Conservation (phyloP, 2,888 invertebrate genomes). For the Synanthedon formicaeformis region DNA sequence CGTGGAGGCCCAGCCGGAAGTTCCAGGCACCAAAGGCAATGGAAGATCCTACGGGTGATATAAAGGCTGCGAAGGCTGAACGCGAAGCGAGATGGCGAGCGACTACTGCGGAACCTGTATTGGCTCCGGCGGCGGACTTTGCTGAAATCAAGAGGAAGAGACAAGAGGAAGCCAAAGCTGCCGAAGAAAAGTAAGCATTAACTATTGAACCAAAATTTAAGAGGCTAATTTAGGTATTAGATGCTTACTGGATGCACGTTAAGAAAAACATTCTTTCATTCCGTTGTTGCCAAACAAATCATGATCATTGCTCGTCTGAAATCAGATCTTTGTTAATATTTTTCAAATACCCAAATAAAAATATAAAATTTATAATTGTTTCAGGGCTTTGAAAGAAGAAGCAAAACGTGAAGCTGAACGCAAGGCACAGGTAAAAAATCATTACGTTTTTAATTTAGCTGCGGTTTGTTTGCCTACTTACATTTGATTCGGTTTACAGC, state of each 20-base stretch:
- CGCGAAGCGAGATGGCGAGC: slow-evolving; percentile 72
- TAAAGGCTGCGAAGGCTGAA: slow-evolving; percentile 74
- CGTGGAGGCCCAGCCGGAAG: slow-evolving; percentile 77
- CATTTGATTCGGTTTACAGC: neutral
- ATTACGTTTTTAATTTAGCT: neutral
- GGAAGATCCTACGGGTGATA: slow-evolving; percentile 71
- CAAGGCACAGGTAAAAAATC: slow-evolving; percentile 46
- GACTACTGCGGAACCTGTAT: slow-evolving; percentile 53
- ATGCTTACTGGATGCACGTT: no score
- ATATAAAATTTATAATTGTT: slow-evolving; percentile 12
- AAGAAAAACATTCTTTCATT: neutral
- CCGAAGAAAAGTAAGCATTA: slow-evolving; percentile 68
- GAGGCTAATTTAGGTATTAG: no score
- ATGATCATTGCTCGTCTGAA: no score
- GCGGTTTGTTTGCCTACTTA: neutral
- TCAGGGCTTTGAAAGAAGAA: slow-evolving; percentile 64
- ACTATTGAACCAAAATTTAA: neutral
- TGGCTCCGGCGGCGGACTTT: slow-evolving; percentile 63
- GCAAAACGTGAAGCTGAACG: slow-evolving; percentile 62
- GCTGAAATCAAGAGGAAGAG: slow-evolving; percentile 68
- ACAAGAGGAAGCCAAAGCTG: slow-evolving; percentile 74
- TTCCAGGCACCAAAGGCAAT: slow-evolving; percentile 72
- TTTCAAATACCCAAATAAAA: no score
- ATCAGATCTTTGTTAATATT: no score
- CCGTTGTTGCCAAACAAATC: no score